phyloP scores from a whole-genome alignment of 2,113 vertebrate genomes.

The Sarotherodon lohbergeri region DNA sequence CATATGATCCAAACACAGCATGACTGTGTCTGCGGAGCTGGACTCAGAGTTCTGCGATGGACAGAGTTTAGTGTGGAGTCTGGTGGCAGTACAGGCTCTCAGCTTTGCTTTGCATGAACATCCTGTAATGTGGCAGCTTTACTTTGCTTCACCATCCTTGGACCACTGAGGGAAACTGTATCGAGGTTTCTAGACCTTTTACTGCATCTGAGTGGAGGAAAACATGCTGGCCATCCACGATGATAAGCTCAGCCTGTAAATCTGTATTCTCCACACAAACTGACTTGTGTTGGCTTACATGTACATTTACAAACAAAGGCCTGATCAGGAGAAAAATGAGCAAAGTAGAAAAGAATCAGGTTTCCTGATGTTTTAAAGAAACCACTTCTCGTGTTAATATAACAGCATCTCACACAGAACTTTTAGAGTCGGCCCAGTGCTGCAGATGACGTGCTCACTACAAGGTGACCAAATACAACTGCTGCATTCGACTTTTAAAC shows the following conservation, averaged over 20 bases:
- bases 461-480: not conserved
- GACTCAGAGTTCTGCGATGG: not conserved
- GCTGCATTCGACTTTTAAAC: not conserved
- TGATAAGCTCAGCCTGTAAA: rapidly evolving
- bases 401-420: not conserved
- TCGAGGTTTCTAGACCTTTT: not conserved
- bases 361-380: not conserved
- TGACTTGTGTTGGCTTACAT: not conserved
- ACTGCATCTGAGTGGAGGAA: not conserved
- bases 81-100: not conserved
- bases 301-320: not conserved
- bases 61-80: not conserved
- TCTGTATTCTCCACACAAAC: not conserved
- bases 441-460: not conserved
- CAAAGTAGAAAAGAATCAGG: not conserved
- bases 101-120: not conserved
- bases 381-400: not conserved
- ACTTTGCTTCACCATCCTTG: not conserved
- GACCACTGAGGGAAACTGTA: not conserved
- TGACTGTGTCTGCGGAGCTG: not conserved
- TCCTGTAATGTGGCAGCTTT: not conserved
- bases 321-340: not conserved
- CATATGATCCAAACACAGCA: not conserved
- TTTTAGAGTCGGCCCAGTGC: not conserved
- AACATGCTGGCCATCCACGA: not conserved